Evolutionary conservation across 2,888 invertebrate genomes (phyloP), one percentile per base, ranked within the genome.

Genomic region (Smittia aterrima): DNA sequence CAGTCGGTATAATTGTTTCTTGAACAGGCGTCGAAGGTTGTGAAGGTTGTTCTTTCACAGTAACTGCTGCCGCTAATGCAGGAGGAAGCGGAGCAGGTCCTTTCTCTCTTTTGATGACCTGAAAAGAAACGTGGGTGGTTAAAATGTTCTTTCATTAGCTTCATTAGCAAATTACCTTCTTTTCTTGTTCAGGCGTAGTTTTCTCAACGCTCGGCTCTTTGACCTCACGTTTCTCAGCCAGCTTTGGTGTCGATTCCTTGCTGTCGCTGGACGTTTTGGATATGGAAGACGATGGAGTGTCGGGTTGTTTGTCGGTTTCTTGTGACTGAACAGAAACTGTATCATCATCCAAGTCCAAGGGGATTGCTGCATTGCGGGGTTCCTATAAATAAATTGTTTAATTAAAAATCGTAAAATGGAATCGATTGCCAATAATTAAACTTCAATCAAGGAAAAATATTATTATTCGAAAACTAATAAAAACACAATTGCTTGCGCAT

Each of bases 341-440:
- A 87, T 94, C 93, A 92, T 93, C 93, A 91, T 93, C 93, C 88
- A 91, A 87, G 86, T 92, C 92, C 89, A 92, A 90, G 81, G 90
- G 92, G 85, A 91, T 89, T 86, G 92, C 92, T 81, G 93, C 92
- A 83, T 90, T 90, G 88, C 93, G 93, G 86, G 91, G 92, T 89
- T 93, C 93, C 93, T 93, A 82, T 75, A 84, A 81, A 80, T 80
- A 79, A 77, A 47, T 16, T n/a, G 38, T n/a, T n/a, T 22, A 22
- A 58, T 58, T 3, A 47, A 13, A 58, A 58, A 20, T 11, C 18
- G 22, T 58, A 13, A 22, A 18, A 22, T 38, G 4, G 9, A 38
- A 4, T 38, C 4, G 9, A 38, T 7, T 38, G 9, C 9, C 38
- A 38, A 38, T 7, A 38, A 38, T 38, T 38, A 38, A 38, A 38